Base-by-base conservation (phyloP, 2,113 vertebrate species). In the Plecotus auritus region DNA sequence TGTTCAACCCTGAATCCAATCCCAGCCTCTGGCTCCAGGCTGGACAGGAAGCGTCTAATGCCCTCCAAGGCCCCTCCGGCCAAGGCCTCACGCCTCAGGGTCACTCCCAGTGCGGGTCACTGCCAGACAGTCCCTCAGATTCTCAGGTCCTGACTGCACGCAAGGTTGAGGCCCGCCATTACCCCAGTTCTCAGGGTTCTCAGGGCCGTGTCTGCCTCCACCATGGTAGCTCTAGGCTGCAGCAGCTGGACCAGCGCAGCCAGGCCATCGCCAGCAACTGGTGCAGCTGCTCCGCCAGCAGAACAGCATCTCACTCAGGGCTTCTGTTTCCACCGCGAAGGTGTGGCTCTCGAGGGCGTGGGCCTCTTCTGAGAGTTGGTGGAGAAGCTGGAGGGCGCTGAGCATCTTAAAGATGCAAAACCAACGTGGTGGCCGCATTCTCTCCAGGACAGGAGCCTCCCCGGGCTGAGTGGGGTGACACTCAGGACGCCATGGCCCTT, bases 261-360 rank as follows among this genome's bases (percentile, higher is more conserved):
- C 99, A 99, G 98, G 97, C 97, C 97, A 99, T 99, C 45, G 99
- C 99, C 99, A 98, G 98, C 99, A 99, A 98, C 98, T 99, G 97
- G 98, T 98, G 96, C 99, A 99, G 98, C 96, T 99, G 91, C 99
- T 99, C 97, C 98, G 97, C 98, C 99, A 98, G 98, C 99, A 99
- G 98, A 99, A 98, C 96, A 99, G 97, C 99, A 99, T 91, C 98
- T 99, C 26, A 26, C 59, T 28, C 2, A 1, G 23, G 26, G 59
- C 59, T 61, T 61, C 23, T 61, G 8, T 61, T 10, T 9, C 23
- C 23, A 61, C 59, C 3, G 2, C 1, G 23, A 61, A 61, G 23
- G 23, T 61, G 59, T 61, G 59, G 59, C 59, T 61, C 26, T 61
- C 1, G 4, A 28, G 59, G 59, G 59, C 26, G 1, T 61, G 59